phyloP scores from a whole-genome alignment of 2,113 vertebrate species.

The Piprites chloris region DNA sequence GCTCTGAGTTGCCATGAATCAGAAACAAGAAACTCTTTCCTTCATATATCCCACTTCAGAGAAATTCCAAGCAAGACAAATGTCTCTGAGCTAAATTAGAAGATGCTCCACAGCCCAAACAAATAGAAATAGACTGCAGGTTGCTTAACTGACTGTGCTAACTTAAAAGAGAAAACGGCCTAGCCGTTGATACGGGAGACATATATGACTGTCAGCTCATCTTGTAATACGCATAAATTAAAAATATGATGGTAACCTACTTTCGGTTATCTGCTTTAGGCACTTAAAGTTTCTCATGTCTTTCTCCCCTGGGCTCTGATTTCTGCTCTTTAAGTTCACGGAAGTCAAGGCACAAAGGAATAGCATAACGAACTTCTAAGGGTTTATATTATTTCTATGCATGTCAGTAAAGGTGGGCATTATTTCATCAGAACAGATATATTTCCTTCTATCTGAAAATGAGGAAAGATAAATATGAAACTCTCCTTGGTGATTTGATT shows the following conservation, averaged over 20 bases:
- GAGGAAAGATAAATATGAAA: not conserved
- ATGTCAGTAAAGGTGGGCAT: not conserved
- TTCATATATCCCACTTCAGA: not conserved
- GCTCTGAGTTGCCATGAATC: not conserved
- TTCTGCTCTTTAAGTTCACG: slow-evolving; percentile 29
- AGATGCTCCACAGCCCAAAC: not conserved
- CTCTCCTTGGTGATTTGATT: not conserved
- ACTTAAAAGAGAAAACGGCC: not conserved
- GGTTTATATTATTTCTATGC: not conserved
- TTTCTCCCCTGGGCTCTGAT: slow-evolving; percentile 13
- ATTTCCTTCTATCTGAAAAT: not conserved
- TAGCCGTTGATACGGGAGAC: not conserved
- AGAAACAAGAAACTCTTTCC: not conserved
- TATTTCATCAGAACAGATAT: not conserved
- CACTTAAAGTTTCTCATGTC: slow-evolving; percentile 12
- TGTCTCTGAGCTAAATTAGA: not conserved
- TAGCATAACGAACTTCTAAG: not conserved
- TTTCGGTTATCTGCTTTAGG: slow-evolving; percentile 43
- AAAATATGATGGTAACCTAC: slow-evolving; percentile 34
- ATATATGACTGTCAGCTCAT: not conserved
- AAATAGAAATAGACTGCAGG: not conserved
- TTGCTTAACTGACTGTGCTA: not conserved
- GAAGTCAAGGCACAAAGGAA: slow-evolving; percentile 49
- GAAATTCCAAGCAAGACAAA: not conserved
- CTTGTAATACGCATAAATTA: not conserved